phyloP scores from a whole-genome alignment of 2,797 vertebrate species.

The Artibeus jamaicensis region DNA sequence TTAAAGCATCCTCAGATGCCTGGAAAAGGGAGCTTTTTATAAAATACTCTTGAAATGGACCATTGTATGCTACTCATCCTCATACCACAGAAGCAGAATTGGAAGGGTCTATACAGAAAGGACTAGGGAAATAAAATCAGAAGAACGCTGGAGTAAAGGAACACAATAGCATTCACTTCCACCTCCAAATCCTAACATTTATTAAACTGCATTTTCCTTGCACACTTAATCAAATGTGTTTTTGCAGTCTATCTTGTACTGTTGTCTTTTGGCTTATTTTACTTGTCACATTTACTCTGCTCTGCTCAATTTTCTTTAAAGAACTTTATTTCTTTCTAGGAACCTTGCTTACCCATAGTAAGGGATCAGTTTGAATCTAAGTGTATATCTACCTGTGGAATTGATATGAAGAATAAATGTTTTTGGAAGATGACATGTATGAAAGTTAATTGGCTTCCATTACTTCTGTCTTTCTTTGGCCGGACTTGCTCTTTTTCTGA shows the following conservation, averaged over 20 bases:
- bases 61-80: neutral
- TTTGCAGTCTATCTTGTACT: neutral
- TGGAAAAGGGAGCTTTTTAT: neutral
- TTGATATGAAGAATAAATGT: neutral
- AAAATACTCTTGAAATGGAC: neutral
- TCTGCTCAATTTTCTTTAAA: neutral
- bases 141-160: neutral
- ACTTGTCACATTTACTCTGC: neutral
- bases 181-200: neutral
- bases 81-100: neutral
- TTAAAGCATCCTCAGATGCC: neutral
- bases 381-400: neutral
- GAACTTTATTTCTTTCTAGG: neutral
- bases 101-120: neutral
- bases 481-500: neutral
- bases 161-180: neutral
- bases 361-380: neutral
- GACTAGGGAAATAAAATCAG: neutral
- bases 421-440: neutral
- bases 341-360: neutral
- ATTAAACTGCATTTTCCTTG: neutral
- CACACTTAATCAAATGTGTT: too few relatives aligned
- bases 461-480: neutral
- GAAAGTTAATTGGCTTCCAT: neutral
- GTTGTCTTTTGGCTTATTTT: neutral